Evolutionary conservation across 2,888 invertebrate species (phyloP), one percentile per base, ranked within the genome.

Genomic region (Leptinotarsa tumamoca): DNA sequence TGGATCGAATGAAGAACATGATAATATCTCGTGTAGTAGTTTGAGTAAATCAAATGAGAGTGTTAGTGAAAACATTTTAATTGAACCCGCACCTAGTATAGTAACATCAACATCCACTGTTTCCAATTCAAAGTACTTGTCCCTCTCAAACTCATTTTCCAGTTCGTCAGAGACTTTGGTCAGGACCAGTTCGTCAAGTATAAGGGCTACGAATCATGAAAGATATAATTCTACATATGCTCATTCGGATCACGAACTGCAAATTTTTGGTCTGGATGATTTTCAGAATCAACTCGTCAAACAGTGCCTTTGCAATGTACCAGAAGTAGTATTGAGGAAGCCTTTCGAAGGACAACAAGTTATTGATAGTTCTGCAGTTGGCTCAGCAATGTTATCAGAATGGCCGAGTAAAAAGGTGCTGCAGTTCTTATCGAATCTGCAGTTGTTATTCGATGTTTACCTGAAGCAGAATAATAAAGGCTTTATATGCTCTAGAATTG

Each of bases 401-500:
- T 94, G 93, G 92, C 91, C 92, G 56, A 90, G 91, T n/a, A 91
- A 92, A 79, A 91, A 92, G 84, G 90, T 94, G 5, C 87, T 96
- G 61, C 93, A 95, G 83, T 95, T 95, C 85, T 90, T 96, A 78
- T 96, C 96, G 76, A 95, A 95, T 80, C 91, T 96, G 84, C 96
- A 96, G 85, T 89, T 96, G 17, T 90, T 96, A 80, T 95, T 95
- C 85, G 95, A 96, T 87, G 92, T 96, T 69, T 95, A 96, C 85
- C 90, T 95, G 71, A 95, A 95, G 86, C 96, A 96, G 87, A 95
- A 95, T 83, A 92, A 92, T 70, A 93, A 94, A 79, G 96, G 96
- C 17, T 92, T 93, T 52, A 95, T 96, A 87, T 96, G 96, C 88
- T 92, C 94, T 58, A 92, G 93, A 82, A 92, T 96, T 68, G 94